A percentile compares a stretch with the other conserved stretches of the same genome.
phyloP scores from a whole-genome alignment of 1,140 invertebrate genomes.

The Drosophila ercepeae region DNA sequence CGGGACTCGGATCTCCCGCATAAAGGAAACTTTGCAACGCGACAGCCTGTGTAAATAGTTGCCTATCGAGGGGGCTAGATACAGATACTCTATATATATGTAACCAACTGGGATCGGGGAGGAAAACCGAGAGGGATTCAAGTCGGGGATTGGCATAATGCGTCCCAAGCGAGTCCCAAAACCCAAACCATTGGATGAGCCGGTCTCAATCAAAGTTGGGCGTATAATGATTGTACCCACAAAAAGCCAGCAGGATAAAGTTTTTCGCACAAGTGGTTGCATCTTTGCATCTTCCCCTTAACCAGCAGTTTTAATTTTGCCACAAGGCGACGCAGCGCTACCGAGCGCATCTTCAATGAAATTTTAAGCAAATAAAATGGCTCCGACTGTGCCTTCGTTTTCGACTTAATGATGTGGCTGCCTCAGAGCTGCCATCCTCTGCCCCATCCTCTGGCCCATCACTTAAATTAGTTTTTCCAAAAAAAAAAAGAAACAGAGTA shows the following conservation, averaged over 20 bases:
- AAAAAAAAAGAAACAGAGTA: slow-evolving; percentile 22
- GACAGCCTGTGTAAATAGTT: slow-evolving; percentile 77
- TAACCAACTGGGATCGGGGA: background rate
- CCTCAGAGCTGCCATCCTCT: slow-evolving; percentile 2
- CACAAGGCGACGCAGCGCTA: slow-evolving; percentile 32
- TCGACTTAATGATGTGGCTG: slow-evolving; percentile 70
- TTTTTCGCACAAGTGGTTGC: slow-evolving; percentile 61
- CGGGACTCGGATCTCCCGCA: slow-evolving; percentile 32
- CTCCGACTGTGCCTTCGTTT: slow-evolving; percentile 27
- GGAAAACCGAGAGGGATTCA: slow-evolving; percentile 1
- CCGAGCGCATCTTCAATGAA: slow-evolving; percentile 60
- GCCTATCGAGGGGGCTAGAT: slow-evolving; percentile 37
- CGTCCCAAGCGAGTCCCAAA: slow-evolving; percentile 22
- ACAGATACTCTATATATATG: slow-evolving; percentile 2
- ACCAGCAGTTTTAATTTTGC: slow-evolving; percentile 76
- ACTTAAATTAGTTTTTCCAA: slow-evolving; percentile 60
- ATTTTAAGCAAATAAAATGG: slow-evolving; percentile 73
- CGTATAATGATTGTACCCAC: slow-evolving; percentile 62
- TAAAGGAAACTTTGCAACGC: slow-evolving; percentile 66
- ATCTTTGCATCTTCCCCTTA: slow-evolving; percentile 52
- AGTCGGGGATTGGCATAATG: slow-evolving; percentile 38
- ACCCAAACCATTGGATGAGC: background rate
- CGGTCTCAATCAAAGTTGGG: slow-evolving; percentile 73
- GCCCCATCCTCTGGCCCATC: slow-evolving; percentile 8
- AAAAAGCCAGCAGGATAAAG: slow-evolving; percentile 58